phyloP scores from a whole-genome alignment of 2,888 invertebrate genomes.

The Apantesis nais region DNA sequence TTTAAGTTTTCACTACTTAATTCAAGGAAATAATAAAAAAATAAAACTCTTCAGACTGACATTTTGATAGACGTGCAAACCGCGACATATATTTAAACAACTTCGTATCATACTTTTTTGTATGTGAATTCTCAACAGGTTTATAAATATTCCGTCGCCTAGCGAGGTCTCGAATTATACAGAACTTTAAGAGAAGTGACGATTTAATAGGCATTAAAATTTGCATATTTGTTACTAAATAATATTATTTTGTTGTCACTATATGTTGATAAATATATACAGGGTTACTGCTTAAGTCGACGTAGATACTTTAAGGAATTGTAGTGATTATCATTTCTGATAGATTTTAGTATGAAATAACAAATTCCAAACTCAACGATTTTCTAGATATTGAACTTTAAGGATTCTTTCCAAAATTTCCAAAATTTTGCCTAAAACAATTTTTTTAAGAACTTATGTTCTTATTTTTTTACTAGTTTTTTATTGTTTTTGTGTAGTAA shows the following conservation, averaged over 20 bases:
- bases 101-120: conserved; percentile 6
- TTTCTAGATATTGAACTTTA: no score
- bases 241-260: not conserved
- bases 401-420: no score
- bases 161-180: conserved; percentile 3
- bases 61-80: conserved; percentile 3
- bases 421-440: no score
- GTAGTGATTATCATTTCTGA: no score
- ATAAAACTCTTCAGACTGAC: not conserved
- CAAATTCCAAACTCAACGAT: no score
- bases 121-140: conserved; percentile 5
- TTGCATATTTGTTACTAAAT: not conserved
- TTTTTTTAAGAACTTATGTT: no score
- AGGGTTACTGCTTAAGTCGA: no score
- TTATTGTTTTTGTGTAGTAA: no score
- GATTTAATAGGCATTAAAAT: not conserved
- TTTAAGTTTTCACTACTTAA: not conserved
- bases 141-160: conserved; percentile 6
- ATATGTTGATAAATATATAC: not conserved
- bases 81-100: conserved; percentile 3
- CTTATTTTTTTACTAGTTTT: no score
- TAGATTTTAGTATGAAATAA: no score
- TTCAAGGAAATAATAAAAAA: not conserved
- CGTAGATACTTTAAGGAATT: no score
- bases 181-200: not conserved